Base-by-base conservation (phyloP, 2,888 invertebrate genomes). In the Caradrina kadenii region DNA sequence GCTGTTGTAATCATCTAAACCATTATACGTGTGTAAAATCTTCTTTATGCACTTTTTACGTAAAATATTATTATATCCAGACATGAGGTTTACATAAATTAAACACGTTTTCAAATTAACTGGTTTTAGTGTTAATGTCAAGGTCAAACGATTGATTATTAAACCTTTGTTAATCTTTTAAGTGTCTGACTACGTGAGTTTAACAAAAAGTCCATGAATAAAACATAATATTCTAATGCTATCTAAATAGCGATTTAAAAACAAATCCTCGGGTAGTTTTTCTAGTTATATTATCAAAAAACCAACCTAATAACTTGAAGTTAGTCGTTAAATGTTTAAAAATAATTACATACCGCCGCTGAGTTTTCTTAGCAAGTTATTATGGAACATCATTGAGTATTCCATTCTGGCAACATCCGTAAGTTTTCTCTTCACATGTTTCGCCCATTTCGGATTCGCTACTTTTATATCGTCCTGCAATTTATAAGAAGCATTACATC, bases 371-470 rank as follows among this genome's bases (percentile, higher is more conserved):
- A 96, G 88, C 54, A 92, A 86, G 60, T 92, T 93, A 77, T 95
- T 96, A 73, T 96, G 95, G 81, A 95, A 96, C 92, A 96, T 96
- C 90, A 96, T 94, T 11, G 96, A 94, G 75, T 96, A 96, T 76
- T 96, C 96, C 71, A 96, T 78, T 69, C 93, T 88, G 0, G 96
- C 96, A 7, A 95, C 90, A 48, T 96, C 94, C 88, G 92, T 91
- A n/a, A 97, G 89, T 91, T 93, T 93, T 87, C 96, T 96, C 65
- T 96, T 91, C 2, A 96, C 94, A 54, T 95, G 94, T 75, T 93
- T 92, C 3, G 96, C 95, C 96, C 96, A 96, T 85, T 94, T 92
- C 10, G 96, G 96, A 85, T 96, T 94, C 1, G 94, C 88, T 69
- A 96, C 92, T 90, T 96, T 96, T 64, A 96, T 93, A 56, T 96